phyloP scores from a whole-genome alignment of 1,140 invertebrate species.

The Triops cancriformis region DNA sequence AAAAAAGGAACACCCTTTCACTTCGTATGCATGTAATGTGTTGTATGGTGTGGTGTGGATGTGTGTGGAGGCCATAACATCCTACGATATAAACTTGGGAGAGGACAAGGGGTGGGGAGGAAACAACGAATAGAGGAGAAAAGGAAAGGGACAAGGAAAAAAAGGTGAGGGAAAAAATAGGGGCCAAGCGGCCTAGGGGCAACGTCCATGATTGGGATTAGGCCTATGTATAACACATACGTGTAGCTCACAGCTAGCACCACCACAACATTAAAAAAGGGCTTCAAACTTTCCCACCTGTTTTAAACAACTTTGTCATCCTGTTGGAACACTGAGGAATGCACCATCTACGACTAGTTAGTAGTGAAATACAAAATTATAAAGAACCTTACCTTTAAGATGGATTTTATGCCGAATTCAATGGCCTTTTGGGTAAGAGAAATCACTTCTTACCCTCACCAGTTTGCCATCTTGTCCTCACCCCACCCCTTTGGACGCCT shows the following conservation, averaged over 20 bases:
- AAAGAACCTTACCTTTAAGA: neutral
- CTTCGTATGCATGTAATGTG: neutral
- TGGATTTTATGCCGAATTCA: neutral
- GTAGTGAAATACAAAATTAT: neutral
- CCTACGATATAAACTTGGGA: neutral
- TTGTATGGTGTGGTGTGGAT: too few species aligned
- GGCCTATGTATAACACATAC: slow-evolving; percentile 7
- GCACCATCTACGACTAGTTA: neutral
- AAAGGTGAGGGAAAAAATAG: neutral
- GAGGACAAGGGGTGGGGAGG: neutral
- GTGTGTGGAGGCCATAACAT: slow-evolving; percentile 2
- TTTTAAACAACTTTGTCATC: neutral
- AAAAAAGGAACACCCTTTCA: slow-evolving; percentile 14
- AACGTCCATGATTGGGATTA: slow-evolving; percentile 6
- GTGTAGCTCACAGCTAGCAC: neutral
- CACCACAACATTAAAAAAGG: slow-evolving; percentile 11
- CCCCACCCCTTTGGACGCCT: slow-evolving; percentile 11
- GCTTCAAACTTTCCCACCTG: neutral
- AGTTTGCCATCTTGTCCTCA: slow-evolving; percentile 13
- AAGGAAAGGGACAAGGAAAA: neutral
- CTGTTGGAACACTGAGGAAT: neutral
- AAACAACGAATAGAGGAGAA: neutral
- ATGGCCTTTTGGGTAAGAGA: slow-evolving; percentile 13
- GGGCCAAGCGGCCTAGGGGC: neutral
- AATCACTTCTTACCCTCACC: slow-evolving; percentile 13